Base-by-base conservation (phyloP, 2,888 invertebrate species). In the Ischnus inquisitorius region DNA sequence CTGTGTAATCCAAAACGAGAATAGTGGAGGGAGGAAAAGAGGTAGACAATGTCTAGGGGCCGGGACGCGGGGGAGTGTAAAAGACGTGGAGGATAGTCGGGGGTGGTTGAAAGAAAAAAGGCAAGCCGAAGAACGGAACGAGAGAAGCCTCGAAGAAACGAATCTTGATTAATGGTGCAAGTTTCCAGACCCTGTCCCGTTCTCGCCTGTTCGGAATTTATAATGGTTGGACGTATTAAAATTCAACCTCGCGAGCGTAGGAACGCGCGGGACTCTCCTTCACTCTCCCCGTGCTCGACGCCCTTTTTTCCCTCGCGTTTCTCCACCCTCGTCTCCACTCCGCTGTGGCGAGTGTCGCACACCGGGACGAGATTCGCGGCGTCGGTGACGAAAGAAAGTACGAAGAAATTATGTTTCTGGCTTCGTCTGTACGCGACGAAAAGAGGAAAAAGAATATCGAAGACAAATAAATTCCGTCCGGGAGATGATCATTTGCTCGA, bases 111-210 rank as follows among this genome's bases (percentile, higher is more conserved):
- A 39, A 79, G 78, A 76, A 79, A 79, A 75, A 22, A 62, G 51
- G 64, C 34, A 65, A 28, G 75, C 6, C 64, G 2, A 25, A 69
- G 43, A 78, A 69, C 25, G 78, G 62, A 68, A 75, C 71, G 71
- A 43, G 39, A 69, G 51, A 71, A 83, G 82, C 83, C 74, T 83
- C 86, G 86, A 86, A 90, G 90, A 91, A 91, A 92, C 90, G 92
- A 91, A 92, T 92, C 91, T 90, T 93, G 92, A 93, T 92, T 92
- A 93, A 93, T 92, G 91, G 92, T 87, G 88, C 90, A 92, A 92
- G 89, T 92, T 92, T 91, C 88, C 88, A 88, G 79, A 86, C 83
- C 83, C 87, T 82, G 83, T 77, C 85, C 79, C 79, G 79, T 75
- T 83, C 86, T 82, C 77, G 74, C 87, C 86, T 87, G 89, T 82